These are phyloP conservation scores for Diplosoma virens DNA, from an alignment of 23 tunicate genomes.

Conservation along the genomic window DNA sequence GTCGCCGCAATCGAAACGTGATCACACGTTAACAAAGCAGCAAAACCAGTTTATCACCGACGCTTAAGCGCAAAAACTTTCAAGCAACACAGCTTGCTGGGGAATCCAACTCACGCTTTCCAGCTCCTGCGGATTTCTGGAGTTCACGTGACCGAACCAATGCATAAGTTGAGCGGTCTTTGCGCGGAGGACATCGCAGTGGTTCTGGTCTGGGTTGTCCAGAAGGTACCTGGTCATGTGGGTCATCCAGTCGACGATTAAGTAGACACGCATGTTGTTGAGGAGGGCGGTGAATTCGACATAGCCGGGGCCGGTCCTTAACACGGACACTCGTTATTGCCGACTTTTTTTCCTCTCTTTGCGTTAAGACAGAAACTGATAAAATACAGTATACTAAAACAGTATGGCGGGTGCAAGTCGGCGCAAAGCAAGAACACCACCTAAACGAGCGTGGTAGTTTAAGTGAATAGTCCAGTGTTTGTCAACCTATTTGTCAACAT, in stretches of 20 bases:
- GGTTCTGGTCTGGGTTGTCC: conserved; percentile 62
- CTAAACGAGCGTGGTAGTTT: too few relatives aligned
- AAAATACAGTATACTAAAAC: too few relatives aligned
- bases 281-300: conserved; percentile 70
- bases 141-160: conserved; percentile 36
- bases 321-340: too few relatives aligned
- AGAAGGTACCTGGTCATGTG: conserved; percentile 53
- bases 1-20: neutral
- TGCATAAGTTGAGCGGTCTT: conserved; percentile 60
- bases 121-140: conserved; percentile 30
- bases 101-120: conserved; percentile 43
- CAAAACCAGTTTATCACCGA: too few relatives aligned
- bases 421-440: too few relatives aligned
- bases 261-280: conserved; percentile 82
- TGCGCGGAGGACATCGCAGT: conserved; percentile 43
- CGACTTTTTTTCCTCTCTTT: too few relatives aligned
- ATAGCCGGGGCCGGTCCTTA: conserved; percentile 73
- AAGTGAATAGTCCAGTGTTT: too few relatives aligned
- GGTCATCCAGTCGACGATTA: conserved; percentile 75
- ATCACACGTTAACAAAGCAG: neutral
- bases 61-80: too few relatives aligned
- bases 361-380: too few relatives aligned
- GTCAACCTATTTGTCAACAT: too few relatives aligned
- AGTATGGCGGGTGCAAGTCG: too few relatives aligned
- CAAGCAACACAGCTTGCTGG: too few relatives aligned